phyloP scores from a whole-genome alignment of 1,140 invertebrate genomes.

The Anoplophora glabripennis region DNA sequence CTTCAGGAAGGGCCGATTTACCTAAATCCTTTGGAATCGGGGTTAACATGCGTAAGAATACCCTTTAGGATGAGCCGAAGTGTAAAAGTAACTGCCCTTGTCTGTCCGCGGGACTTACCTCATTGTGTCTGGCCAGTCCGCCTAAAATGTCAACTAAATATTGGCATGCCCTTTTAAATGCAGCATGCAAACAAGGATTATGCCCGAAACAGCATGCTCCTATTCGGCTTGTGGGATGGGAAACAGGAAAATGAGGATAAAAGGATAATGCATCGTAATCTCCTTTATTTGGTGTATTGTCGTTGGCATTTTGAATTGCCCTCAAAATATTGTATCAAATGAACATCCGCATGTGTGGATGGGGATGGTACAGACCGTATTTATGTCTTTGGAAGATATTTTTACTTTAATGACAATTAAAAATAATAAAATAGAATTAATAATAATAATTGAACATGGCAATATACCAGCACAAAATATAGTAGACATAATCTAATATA shows the following conservation, averaged over 20 bases:
- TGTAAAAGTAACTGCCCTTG: neutral
- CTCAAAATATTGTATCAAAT: too few species aligned
- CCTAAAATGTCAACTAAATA: slow-evolving; percentile 2
- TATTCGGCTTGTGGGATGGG: neutral
- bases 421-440: too few species aligned
- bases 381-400: neutral
- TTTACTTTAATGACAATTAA: too few species aligned
- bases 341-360: neutral
- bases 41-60: neutral
- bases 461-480: too few species aligned
- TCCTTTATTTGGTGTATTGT: neutral
- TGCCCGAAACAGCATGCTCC: slow-evolving; percentile 6
- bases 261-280: neutral
- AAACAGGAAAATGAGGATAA: slow-evolving; percentile 6
- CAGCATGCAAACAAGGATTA: slow-evolving; percentile 1
- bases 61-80: neutral
- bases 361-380: neutral
- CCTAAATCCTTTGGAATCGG: neutral
- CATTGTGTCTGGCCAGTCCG: neutral
- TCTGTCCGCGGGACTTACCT: neutral
- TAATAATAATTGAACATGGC: too few species aligned
- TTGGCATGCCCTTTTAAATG: slow-evolving; percentile 4
- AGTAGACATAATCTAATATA: too few species aligned
- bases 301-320: too few species aligned
- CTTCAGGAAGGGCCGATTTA: neutral